Evolutionary conservation across 2,113 vertebrate genomes (phyloP).

Genomic region (Apus apus): DNA sequence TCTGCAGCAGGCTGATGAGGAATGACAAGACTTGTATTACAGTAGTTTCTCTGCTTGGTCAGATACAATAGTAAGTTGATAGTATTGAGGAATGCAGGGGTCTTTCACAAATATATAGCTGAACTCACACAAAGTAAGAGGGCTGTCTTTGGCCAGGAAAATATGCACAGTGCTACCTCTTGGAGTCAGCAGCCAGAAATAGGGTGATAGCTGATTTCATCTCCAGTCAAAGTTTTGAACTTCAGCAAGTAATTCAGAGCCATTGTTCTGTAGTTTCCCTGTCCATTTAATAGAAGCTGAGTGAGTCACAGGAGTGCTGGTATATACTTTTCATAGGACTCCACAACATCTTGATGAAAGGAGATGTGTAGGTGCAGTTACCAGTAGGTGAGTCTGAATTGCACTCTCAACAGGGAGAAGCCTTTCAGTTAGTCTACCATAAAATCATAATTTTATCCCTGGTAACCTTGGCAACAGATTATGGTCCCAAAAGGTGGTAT

Average conservation of each 20-base stretch:
- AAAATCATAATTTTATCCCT: constrained; percentile 5
- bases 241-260: background rate
- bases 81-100: background rate
- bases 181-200: background rate
- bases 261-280: background rate
- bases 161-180: background rate
- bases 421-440: constrained; percentile 18
- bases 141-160: background rate
- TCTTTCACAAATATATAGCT: background rate
- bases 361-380: constrained; percentile 20
- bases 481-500: constrained; percentile 3
- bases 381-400: constrained; percentile 3
- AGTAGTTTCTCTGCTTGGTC: background rate
- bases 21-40: background rate
- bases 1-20: background rate
- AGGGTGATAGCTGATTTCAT: background rate
- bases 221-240: background rate
- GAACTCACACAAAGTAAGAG: background rate
- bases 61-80: background rate
- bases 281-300: accelerated
- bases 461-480: constrained; percentile 32
- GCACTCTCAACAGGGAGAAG: background rate
- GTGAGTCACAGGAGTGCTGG: background rate
- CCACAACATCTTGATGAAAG: background rate
- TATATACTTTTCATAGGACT: background rate